Base-by-base conservation (phyloP, 1,140 invertebrate genomes). In the Bombus cullumanus region DNA sequence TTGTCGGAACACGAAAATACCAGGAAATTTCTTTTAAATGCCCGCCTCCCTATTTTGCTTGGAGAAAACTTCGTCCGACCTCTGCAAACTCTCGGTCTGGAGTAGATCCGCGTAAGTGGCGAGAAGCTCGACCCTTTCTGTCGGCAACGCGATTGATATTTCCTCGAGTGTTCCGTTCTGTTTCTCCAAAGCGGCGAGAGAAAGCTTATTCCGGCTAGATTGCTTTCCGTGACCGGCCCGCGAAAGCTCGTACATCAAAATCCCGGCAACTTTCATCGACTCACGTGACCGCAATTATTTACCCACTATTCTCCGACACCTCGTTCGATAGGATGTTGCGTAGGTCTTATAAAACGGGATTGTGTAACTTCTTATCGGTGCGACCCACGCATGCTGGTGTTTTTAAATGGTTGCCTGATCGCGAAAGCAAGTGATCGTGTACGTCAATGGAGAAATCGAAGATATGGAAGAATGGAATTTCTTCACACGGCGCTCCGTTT, bases 241-340 rank as follows among this genome's bases (percentile, higher is more conserved):
- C 64, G 43, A 43, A 59, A 84, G 64, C 47, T 71, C 47, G 82
- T 34, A 39, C 64, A 69, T 71, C 22, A 69, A 62, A 78, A 84
- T 78, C 62, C 74, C 47, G 41, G 57, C 5, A 53, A 75, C 62
- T 83, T 57, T 68, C 73, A 31, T 76, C 43, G 41, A 2, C 37
- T 39, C 82, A 78, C 82, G 75, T 62, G 75, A 71, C 47, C 22
- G 47, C 76, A 79, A 47, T 84, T 84, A 84, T 71, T 71, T 62
- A 59, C 22, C 4, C 66, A 12, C 5, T n/a, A 22, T 37, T 25
- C 47, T 39, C 25, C 6, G 10, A 18, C 28, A 18, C 53, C 1
- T n/a, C 12, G 22, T 12, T 18, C 34, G 59, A 77, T 59, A 53
- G 47, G 47, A 53, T 53, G 47, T 53, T 53, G 47, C 47, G 47